phyloP scores from a whole-genome alignment of 1,140 invertebrate genomes.

The Dendroctonus ponderosae region DNA sequence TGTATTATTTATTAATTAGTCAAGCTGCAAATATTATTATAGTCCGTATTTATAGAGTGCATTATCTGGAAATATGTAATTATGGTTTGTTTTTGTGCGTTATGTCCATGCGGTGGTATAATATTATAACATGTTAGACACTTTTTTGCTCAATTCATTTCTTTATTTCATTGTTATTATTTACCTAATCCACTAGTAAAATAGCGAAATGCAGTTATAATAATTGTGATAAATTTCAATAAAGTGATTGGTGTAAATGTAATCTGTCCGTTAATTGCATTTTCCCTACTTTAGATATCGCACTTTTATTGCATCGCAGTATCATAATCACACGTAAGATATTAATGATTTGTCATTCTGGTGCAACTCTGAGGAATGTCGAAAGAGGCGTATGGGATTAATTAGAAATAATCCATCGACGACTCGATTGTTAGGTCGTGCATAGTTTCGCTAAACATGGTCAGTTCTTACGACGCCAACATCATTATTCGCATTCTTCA shows the following conservation, averaged over 20 bases:
- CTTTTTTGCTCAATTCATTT: slow-evolving; percentile 33
- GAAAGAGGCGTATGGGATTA: no score
- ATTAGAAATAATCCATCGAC: no score
- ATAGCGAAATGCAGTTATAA: slow-evolving; percentile 34
- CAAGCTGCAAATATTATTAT: slow-evolving; percentile 13
- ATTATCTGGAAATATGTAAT: slow-evolving; percentile 18
- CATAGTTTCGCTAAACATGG: neutral
- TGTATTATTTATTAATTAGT: slow-evolving; percentile 5
- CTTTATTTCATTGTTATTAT: slow-evolving; percentile 18
- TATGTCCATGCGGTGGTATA: slow-evolving; percentile 9
- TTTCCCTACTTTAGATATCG: neutral
- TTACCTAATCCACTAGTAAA: slow-evolving; percentile 28
- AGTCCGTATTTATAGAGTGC: slow-evolving; percentile 14
- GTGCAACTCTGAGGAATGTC: no score
- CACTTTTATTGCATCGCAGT: neutral
- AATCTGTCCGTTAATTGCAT: slow-evolving; percentile 4
- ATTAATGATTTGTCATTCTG: no score
- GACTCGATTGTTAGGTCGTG: no score
- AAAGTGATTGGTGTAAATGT: slow-evolving; percentile 36
- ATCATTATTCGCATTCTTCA: no score
- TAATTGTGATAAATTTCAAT: slow-evolving; percentile 37
- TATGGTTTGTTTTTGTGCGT: slow-evolving; percentile 15
- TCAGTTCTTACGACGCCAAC: no score
- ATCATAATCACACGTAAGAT: no score
- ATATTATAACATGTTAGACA: slow-evolving; percentile 23